Percentiles rank a stretch among this genome's conserved stretches.
phyloP scores from a whole-genome alignment of 2,113 vertebrate species.

The Platichthys flesus region DNA sequence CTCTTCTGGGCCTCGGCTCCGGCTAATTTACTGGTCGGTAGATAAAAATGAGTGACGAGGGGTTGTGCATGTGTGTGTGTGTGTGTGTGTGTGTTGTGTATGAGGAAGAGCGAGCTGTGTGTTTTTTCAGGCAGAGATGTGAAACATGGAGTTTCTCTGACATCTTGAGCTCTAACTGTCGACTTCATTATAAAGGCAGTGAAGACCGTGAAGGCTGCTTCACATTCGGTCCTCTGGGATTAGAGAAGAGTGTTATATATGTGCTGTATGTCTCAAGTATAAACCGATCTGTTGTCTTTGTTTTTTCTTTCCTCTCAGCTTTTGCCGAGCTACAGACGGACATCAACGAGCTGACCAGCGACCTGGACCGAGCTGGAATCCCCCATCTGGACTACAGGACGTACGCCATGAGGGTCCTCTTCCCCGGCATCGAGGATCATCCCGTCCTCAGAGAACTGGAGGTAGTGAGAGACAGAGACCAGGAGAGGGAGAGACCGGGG shows the following conservation, averaged over 20 bases:
- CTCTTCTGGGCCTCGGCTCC: constrained; percentile 57
- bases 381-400: constrained; percentile 97
- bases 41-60: constrained; percentile 59
- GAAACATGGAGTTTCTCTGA: constrained; percentile 66
- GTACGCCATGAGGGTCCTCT: constrained; percentile 97
- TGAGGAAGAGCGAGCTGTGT: neutral
- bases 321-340: constrained; percentile 98
- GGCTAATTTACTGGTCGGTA: constrained; percentile 71
- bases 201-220: constrained; percentile 52
- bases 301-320: constrained; percentile 75
- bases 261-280: constrained; percentile 28
- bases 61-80: constrained; percentile 13
- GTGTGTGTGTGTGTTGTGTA: constrained; percentile 28
- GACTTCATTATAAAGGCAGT: constrained; percentile 45
- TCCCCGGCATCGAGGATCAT: constrained; percentile 98
- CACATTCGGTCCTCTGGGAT: constrained; percentile 43
- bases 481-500: constrained; percentile 74
- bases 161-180: constrained; percentile 60
- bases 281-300: constrained; percentile 3
- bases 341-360: constrained; percentile 98
- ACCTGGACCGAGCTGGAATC: constrained; percentile 95
- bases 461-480: constrained; percentile 78
- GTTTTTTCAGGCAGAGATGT: constrained; percentile 17
- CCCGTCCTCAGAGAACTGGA: constrained; percentile 96
- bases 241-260: constrained; percentile 42